Base-by-base conservation (phyloP, 2,888 invertebrate species). In the Stratiomys singularior region DNA sequence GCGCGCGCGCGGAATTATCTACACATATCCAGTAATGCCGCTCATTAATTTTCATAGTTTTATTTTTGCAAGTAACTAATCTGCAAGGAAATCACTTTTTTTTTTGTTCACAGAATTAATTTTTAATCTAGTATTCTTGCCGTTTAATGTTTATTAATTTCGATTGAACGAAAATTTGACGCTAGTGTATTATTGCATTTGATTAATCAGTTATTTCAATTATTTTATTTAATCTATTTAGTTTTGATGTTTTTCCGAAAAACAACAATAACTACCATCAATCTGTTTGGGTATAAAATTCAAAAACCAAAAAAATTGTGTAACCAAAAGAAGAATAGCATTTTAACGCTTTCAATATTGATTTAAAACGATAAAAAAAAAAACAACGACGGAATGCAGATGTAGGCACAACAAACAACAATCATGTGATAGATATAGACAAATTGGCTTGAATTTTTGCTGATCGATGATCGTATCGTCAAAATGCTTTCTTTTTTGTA, bases 181-280 rank as follows among this genome's bases (percentile, higher is more conserved):
- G n/a, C 52, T 52, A n/a, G 7, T 4, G 15, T 9, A 4, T 52
- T 52, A 9, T 52, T 13, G 52, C 18, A 2, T 56, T 60, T n/a
- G n/a, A 60, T 60, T 60, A 60, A 60, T 60, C 11, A 60, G 5
- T 60, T 60, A 5, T 58, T 60, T 60, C 23, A 60, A 21, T 28
- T 37, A 37, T 37, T 37, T 37, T 37, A 37, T 37, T 37, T 37
- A 37, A 37, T 37, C 3, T 37, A 37, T 5, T 5, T 37, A 5
- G 60, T 44, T 23, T 67, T 60, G 46, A 64, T 77, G 56, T 67
- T 69, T 72, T 78, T 78, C 78, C 78, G 78, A 76, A 78, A 78
- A 78, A 78, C 78, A 78, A 78, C 66, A 76, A 78, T 74, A 28
- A 64, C 76, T 37, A 21, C 76, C 46, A 71, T 56, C 56, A 13